Evolutionary conservation across 2,888 invertebrate genomes (phyloP), one percentile per base, ranked within the genome.

Genomic region (Lithophane leautieri): DNA sequence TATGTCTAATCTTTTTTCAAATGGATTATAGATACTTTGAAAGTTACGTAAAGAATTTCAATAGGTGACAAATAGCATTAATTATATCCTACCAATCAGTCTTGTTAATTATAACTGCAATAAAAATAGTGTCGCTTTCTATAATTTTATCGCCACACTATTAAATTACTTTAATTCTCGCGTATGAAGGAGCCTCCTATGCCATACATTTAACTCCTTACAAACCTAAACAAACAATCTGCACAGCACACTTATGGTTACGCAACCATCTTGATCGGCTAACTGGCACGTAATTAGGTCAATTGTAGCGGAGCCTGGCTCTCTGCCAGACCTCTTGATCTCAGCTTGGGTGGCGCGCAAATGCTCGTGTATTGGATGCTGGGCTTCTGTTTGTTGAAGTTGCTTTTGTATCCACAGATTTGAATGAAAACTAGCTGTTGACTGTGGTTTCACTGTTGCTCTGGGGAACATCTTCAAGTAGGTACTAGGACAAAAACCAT

Each of bases 221-320:
- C 54, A 60, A 50, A 58, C 28, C 3, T 40, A 44, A 56, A 40
- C 28, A 22, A 44, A 56, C 68, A 58, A 62, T 62, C 54, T 22
- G 56, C 60, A 73, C n/a, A 50, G 14, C 4, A 62, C 70, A 69
- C 71, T 74, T 58, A 70, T 40, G 75, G 61, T 76, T 70, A 73
- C 67, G 67, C 58, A 72, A 73, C 54, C 60, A 44, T 80, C 76
- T 86, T 73, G 81, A 84, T 81, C 58, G 25, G 54, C 73, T 81
- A 84, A 86, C 77, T 79, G 81, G 72, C 85, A 68, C 68, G 85
- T 86, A 84, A 84, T 84, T 84, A 81, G 84, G 84, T 84, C 85
- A 84, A 81, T 77, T 71, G 77, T 28, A 34, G 52, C 61, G 65
- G 65, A 61, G 62, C 52, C 77, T 84, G 84, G 84, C 87, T 52